Percentiles rank a stretch among this genome's conserved stretches.
phyloP scores from a whole-genome alignment of 2,113 vertebrate species.

The Hemibates koningsi region DNA sequence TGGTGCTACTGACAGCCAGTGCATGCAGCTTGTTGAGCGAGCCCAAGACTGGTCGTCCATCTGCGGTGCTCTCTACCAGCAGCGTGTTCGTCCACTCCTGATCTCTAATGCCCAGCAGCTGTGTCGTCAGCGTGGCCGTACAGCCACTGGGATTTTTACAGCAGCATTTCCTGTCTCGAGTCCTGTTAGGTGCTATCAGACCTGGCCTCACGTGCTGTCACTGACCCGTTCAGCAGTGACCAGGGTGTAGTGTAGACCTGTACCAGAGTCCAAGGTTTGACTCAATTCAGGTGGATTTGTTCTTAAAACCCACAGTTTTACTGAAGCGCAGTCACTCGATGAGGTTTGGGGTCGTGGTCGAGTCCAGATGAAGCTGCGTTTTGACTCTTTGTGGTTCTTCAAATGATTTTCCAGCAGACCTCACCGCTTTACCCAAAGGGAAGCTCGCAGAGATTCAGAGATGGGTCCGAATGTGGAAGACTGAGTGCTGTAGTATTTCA shows the following conservation, averaged over 20 bases:
- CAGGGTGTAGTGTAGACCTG: background rate
- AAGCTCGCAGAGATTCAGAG: background rate
- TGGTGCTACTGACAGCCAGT: background rate
- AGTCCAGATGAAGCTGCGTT: background rate
- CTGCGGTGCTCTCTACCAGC: constrained; percentile 9
- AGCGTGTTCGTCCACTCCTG: background rate
- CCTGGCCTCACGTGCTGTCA: background rate
- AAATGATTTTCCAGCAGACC: background rate
- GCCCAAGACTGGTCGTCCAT: background rate
- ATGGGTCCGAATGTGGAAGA: background rate
- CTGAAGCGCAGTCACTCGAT: background rate
- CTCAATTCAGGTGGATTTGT: background rate
- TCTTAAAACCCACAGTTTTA: background rate
- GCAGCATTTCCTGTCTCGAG: background rate
- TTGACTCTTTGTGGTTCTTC: background rate
- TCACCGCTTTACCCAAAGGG: background rate
- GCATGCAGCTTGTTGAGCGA: background rate
- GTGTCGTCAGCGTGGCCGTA: background rate
- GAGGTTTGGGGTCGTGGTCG: background rate
- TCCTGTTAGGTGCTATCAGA: constrained; percentile 9
- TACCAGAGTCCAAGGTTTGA: background rate
- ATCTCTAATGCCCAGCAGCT: background rate
- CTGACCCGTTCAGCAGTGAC: background rate
- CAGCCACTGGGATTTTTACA: background rate
- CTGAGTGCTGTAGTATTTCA: background rate